phyloP scores from a whole-genome alignment of 2,797 vertebrate species.

The Poeciliopsis presidionis region DNA sequence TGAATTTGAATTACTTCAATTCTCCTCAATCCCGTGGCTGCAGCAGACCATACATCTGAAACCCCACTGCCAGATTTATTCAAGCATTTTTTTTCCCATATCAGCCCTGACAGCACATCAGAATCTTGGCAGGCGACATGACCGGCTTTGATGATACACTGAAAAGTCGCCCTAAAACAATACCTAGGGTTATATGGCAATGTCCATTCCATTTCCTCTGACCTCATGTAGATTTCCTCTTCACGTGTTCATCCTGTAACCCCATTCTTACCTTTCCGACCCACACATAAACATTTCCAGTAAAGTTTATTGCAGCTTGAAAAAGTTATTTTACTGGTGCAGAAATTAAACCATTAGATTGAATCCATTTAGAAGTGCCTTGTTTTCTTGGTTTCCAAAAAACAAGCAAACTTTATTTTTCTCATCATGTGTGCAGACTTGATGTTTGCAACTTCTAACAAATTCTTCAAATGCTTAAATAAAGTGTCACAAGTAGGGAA shows the following conservation, averaged over 20 bases:
- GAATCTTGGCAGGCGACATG: slow-evolving; percentile 24
- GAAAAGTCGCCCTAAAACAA: slow-evolving; percentile 59
- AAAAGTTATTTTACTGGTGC: slow-evolving; percentile 44
- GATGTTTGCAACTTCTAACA: slow-evolving; percentile 42
- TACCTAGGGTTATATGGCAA: slow-evolving; percentile 49
- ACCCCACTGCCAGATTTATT: slow-evolving; percentile 36
- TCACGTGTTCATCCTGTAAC: slow-evolving; percentile 49
- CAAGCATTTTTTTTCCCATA: slow-evolving; percentile 8
- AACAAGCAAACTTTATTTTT: slow-evolving; percentile 29
- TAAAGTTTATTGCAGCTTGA: slow-evolving; percentile 26
- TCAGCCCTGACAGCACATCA: slow-evolving; percentile 25
- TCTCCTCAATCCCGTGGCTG: slow-evolving; percentile 29
- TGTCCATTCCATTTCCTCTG: slow-evolving; percentile 58
- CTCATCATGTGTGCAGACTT: slow-evolving; percentile 20
- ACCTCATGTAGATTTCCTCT: slow-evolving; percentile 64
- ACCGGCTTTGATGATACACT: slow-evolving; percentile 35
- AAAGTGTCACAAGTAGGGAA: slow-evolving; percentile 18
- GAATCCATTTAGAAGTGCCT: slow-evolving; percentile 43
- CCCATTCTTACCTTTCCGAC: slow-evolving; percentile 53
- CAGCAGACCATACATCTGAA: slow-evolving; percentile 19
- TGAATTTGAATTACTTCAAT: slow-evolving; percentile 46
- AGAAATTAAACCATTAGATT: slow-evolving; percentile 55
- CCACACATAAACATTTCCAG: slow-evolving; percentile 59
- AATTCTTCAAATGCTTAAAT: slow-evolving; percentile 39
- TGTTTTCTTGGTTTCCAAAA: slow-evolving; percentile 39